Conservation (phyloP, 2,888 invertebrate species). For the Cheilosia impressa region DNA sequence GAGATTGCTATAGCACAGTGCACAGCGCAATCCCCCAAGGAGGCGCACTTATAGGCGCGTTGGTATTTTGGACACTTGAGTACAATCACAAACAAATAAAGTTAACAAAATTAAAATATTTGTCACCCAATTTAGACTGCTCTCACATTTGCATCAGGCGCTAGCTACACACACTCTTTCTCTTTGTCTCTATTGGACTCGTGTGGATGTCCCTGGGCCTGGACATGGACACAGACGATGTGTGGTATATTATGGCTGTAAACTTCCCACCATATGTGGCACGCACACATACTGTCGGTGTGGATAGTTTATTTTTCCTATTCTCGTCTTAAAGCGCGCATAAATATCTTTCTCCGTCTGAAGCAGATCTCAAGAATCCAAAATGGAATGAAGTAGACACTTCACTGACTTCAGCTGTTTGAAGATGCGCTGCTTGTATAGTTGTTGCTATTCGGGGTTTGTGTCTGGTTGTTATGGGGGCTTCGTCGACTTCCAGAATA, state of each 20-base stretch:
- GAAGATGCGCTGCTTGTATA: constrained; percentile 38
- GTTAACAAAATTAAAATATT: constrained; percentile 47
- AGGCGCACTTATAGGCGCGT: neutral
- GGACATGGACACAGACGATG: constrained; percentile 59
- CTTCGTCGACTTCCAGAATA: constrained; percentile 60
- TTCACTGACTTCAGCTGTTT: constrained; percentile 70
- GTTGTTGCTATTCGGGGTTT: constrained; percentile 22
- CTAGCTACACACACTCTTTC: constrained; percentile 26
- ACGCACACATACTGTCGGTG: constrained; percentile 48
- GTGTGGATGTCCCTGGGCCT: constrained; percentile 46
- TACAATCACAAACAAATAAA: constrained; percentile 40
- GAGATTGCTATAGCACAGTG: constrained; percentile 19
- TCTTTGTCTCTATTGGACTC: constrained; percentile 36
- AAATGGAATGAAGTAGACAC: constrained; percentile 72
- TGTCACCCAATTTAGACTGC: constrained; percentile 50
- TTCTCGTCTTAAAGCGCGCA: constrained; percentile 46
- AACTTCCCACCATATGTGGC: constrained; percentile 62
- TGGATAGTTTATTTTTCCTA: constrained; percentile 62
- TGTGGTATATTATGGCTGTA: constrained; percentile 20
- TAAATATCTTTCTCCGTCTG: constrained; percentile 69
- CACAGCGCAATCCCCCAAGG: constrained; percentile 1
- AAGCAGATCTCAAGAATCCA: constrained; percentile 54
- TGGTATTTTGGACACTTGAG: constrained; percentile 45
- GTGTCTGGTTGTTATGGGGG: constrained; percentile 26
- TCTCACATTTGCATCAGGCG: constrained; percentile 3